These are phyloP conservation scores for Hololepta plana DNA, from an alignment of 2,888 invertebrate species.

Conservation along the genomic window DNA sequence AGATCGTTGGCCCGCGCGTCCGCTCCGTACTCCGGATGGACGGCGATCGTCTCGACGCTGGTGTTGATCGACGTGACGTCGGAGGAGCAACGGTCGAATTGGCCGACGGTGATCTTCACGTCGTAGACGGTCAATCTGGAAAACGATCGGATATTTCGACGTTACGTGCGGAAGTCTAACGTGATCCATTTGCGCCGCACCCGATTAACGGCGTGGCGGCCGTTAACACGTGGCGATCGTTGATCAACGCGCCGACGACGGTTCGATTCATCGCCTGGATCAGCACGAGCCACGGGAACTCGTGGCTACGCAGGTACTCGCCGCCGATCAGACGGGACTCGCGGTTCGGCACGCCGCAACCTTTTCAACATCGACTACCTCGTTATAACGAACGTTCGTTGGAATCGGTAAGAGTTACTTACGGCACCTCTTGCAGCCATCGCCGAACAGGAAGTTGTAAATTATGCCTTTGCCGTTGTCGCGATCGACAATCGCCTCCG, in stretches of 20 bases:
- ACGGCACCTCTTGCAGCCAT: too few relatives aligned
- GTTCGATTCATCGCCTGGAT: conserved; percentile 25
- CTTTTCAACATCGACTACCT: too few relatives aligned
- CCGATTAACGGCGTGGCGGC: conserved; percentile 32
- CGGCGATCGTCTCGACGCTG: conserved; percentile 31
- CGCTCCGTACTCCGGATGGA: conserved; percentile 35
- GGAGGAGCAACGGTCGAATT: conserved; percentile 32
- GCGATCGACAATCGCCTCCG: too few relatives aligned
- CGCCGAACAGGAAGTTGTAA: too few relatives aligned
- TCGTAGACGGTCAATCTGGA: conserved; percentile 26
- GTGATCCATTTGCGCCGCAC: conserved; percentile 16
- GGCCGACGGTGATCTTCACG: conserved; percentile 34
- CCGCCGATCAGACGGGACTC: conserved; percentile 29
- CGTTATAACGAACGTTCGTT: too few relatives aligned
- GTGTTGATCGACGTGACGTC: conserved; percentile 30
- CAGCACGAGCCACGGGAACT: conserved; percentile 37
- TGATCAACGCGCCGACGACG: conserved; percentile 32
- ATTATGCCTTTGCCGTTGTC: too few relatives aligned
- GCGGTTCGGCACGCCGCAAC: conserved; percentile 30
- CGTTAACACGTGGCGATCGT: conserved; percentile 37
- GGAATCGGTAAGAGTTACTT: too few relatives aligned
- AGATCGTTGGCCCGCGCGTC: conserved; percentile 36
- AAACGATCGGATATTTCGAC: conserved; percentile 4
- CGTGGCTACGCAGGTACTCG: conserved; percentile 29
- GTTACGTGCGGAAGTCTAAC: background rate